phyloP scores from a whole-genome alignment of 30 jellyfish, hydroid and myxozoan genomes.

The Turritopsis rubra region DNA sequence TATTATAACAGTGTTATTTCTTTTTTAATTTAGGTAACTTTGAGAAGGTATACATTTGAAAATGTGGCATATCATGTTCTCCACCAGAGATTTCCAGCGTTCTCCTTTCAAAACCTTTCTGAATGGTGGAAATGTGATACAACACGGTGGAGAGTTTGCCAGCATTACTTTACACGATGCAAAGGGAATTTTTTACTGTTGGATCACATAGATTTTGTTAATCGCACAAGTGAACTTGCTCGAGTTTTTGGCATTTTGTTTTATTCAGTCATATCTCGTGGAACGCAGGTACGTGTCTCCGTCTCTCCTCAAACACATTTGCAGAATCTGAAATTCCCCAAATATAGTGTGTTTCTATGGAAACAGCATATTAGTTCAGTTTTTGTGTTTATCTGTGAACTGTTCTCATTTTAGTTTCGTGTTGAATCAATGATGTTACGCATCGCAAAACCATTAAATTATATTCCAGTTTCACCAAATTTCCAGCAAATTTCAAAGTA shows the following conservation, averaged over 20 bases:
- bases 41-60: conserved; percentile 78
- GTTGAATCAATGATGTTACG: conserved; percentile 99
- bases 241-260: conserved; percentile 87
- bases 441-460: conserved; percentile 84
- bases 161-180: conserved; percentile 62
- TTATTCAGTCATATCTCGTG: conserved; percentile 89
- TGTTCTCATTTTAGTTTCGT: conserved; percentile 50
- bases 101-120: conserved; percentile 56
- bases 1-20: no score
- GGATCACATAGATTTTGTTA: conserved; percentile 66
- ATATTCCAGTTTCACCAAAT: conserved; percentile 83
- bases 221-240: conserved; percentile 92
- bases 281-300: conserved; percentile 69
- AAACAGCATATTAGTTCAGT: no score
- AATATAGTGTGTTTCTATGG: no score
- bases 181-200: conserved; percentile 66
- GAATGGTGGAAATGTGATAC: conserved; percentile 82
- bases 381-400: no score
- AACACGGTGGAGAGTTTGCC: conserved; percentile 61
- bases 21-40: conserved; percentile 56
- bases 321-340: no score
- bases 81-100: conserved; percentile 80
- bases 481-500: conserved; percentile 80
- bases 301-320: background rate
- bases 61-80: conserved; percentile 86